Percentiles rank a stretch among this genome's conserved stretches.
These are phyloP conservation scores for Octodonta nipae DNA, from an alignment of 2,888 invertebrate species.

Conservation along the genomic window DNA sequence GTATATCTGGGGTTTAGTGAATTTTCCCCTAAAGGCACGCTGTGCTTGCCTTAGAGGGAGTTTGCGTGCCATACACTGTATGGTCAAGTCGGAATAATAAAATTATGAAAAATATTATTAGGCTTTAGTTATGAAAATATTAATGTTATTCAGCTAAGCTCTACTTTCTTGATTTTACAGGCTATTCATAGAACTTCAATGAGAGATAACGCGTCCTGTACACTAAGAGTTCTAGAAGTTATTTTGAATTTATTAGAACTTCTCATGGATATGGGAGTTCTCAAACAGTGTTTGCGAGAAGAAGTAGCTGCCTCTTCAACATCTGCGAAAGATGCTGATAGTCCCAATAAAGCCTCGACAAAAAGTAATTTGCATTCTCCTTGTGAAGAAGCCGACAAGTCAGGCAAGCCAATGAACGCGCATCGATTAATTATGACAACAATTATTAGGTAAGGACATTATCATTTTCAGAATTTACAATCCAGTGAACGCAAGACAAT, in stretches of 20 bases:
- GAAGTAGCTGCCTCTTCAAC: constrained; percentile 33
- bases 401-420: constrained; percentile 43
- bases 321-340: constrained; percentile 18
- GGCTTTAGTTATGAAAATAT: no score
- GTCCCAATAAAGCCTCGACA: constrained; percentile 19
- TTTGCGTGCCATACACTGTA: no score
- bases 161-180: no score
- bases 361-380: constrained; percentile 18
- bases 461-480: no score
- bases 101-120: no score
- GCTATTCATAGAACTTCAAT: constrained; percentile 78
- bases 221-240: constrained; percentile 80
- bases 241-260: constrained; percentile 85
- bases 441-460: constrained; percentile 43
- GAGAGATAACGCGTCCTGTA: constrained; percentile 71
- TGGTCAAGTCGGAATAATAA: no score
- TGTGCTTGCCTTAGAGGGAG: no score
- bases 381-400: constrained; percentile 35
- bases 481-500: no score
- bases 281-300: constrained; percentile 44
- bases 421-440: constrained; percentile 65
- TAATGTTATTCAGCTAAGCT: no score
- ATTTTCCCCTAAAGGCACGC: no score
- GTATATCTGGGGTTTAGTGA: no score
- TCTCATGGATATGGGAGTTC: constrained; percentile 77